Conservation (phyloP, 2,797 vertebrate genomes). For the Glyptemys insculpta region DNA sequence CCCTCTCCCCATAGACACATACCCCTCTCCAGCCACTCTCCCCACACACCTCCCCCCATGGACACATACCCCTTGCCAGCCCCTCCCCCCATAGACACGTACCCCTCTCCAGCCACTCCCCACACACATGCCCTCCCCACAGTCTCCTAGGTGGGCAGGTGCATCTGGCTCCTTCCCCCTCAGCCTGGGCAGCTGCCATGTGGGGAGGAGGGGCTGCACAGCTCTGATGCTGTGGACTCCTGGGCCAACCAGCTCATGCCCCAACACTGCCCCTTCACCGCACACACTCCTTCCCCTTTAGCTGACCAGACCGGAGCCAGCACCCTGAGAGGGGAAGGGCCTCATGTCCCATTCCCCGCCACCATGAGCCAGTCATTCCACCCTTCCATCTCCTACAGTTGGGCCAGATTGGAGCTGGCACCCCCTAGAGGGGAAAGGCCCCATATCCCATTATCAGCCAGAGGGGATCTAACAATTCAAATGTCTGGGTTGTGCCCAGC, state of each 20-base stretch:
- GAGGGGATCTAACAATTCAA: not conserved
- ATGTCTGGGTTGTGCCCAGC: not conserved
- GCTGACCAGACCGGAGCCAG: not conserved
- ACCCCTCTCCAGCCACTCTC: fast-evolving
- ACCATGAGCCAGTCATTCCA: not conserved
- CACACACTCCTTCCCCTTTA: not conserved
- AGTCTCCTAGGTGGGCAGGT: not conserved
- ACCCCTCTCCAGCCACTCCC: no score
- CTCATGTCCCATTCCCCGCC: not conserved
- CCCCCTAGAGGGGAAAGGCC: not conserved
- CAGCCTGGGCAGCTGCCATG: not conserved
- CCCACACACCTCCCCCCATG: no score
- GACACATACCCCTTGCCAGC: no score
- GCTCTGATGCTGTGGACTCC: not conserved
- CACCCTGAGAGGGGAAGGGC: not conserved
- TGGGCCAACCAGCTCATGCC: not conserved
- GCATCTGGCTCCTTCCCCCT: not conserved
- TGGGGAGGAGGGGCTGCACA: not conserved
- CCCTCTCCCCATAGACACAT: no score
- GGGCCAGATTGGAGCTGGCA: not conserved
- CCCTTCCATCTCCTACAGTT: no score
- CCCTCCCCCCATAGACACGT: no score
- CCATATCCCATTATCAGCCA: not conserved
- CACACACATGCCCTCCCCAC: not conserved
- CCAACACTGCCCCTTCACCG: not conserved